Conservation (phyloP, 2,888 invertebrate species). For the Tenthredo distinguenda region DNA sequence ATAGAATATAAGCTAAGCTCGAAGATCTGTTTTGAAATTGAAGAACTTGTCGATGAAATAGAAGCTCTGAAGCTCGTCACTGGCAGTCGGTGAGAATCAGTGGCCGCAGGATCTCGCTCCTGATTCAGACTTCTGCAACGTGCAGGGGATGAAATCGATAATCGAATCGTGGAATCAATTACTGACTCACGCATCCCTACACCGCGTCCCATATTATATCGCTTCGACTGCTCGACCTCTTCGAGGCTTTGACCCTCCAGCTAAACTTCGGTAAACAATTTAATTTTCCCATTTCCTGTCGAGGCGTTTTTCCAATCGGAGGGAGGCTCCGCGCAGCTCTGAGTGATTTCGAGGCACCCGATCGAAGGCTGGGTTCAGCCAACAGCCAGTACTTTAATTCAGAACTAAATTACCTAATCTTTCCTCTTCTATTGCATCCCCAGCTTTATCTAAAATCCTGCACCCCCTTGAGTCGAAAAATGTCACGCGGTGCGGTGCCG, state of each 20-base stretch:
- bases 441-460: constrained; percentile 37
- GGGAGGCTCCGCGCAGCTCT: constrained; percentile 19
- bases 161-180: constrained; percentile 52
- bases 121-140: background rate
- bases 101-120: background rate
- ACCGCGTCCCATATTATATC: constrained; percentile 32
- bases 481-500: constrained; percentile 39
- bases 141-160: constrained; percentile 33
- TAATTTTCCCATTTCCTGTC: constrained; percentile 61
- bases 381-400: constrained; percentile 57
- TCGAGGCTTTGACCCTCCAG: constrained; percentile 56
- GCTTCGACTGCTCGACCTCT: constrained; percentile 44
- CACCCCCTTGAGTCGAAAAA: constrained; percentile 23
- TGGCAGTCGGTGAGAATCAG: constrained; percentile 1
- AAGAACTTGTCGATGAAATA: constrained; percentile 20
- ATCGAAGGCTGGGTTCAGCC: constrained; percentile 49
- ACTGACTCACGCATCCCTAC: constrained; percentile 51
- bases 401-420: constrained; percentile 58
- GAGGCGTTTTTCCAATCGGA: constrained; percentile 54
- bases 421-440: constrained; percentile 49
- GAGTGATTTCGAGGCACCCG: constrained; percentile 49
- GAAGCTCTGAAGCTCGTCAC: background rate
- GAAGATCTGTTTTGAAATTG: background rate
- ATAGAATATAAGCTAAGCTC: background rate
- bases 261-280: constrained; percentile 64